Evolutionary conservation across 64 coral and sea anemone species (phyloP).

Genomic region (Orbicella faveolata): DNA sequence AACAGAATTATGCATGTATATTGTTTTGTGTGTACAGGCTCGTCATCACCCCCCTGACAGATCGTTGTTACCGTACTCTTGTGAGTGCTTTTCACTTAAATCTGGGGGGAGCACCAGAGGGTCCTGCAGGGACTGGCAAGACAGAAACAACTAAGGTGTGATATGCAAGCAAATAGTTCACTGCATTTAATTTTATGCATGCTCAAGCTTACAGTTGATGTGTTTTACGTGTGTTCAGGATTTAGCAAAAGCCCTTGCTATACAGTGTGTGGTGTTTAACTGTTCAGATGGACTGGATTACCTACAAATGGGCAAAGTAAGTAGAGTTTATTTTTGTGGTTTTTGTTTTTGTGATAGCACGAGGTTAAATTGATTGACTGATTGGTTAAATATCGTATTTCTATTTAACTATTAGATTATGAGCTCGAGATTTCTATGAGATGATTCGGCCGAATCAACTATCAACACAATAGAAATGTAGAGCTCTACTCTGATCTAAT

Average conservation of each 20-base stretch:
- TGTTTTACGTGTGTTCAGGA: conserved; percentile 44
- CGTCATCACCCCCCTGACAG: conserved; percentile 98
- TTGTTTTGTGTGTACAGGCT: conserved; percentile 46
- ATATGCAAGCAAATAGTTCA: neutral
- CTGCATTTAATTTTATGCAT: too few relatives aligned
- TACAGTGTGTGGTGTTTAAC: conserved; percentile 99
- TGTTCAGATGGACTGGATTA: conserved; percentile 99
- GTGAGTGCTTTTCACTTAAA: conserved; percentile 98
- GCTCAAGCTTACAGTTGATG: too few relatives aligned
- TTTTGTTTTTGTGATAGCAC: neutral
- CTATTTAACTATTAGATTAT: too few relatives aligned
- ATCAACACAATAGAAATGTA: too few relatives aligned
- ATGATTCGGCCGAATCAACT: too few relatives aligned
- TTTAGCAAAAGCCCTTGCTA: conserved; percentile 97
- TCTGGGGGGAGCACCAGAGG: conserved; percentile 96
- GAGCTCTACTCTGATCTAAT: too few relatives aligned
- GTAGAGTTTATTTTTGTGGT: neutral
- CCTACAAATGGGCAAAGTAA: conserved; percentile 98
- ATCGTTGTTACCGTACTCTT: conserved; percentile 97
- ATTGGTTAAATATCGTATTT: too few relatives aligned
- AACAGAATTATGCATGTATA: neutral
- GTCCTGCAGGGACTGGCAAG: conserved; percentile 96
- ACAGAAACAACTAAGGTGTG: conserved; percentile 98
- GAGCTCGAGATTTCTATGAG: too few relatives aligned
- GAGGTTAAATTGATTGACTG: too few relatives aligned